Evolutionary conservation across 2,797 vertebrate genomes (phyloP).

Genomic region (Heliangelus exortis): DNA sequence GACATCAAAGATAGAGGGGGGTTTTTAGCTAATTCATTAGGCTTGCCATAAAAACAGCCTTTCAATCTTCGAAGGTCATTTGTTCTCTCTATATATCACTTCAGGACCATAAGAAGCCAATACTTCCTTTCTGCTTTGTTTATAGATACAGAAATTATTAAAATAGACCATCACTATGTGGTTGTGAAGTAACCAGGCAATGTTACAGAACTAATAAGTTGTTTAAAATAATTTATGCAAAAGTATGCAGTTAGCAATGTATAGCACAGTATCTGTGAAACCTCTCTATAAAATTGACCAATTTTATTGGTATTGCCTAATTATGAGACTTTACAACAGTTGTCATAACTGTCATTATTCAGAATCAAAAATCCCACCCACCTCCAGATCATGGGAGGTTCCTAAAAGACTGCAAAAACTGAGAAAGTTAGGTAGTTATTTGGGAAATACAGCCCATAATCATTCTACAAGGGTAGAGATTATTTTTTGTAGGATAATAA

Average conservation of each 20-base stretch:
- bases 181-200: background rate
- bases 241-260: background rate
- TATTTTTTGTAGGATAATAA: conserved; percentile 40
- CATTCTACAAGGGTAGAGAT: background rate
- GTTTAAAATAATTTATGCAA: background rate
- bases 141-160: background rate
- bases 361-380: background rate
- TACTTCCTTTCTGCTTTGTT: background rate
- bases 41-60: background rate
- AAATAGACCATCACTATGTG: background rate
- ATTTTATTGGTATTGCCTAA: background rate
- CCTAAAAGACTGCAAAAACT: background rate
- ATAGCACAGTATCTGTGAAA: background rate
- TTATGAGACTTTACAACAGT: background rate
- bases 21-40: background rate
- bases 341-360: background rate
- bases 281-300: background rate
- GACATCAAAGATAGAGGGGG: background rate
- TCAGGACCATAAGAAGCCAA: background rate
- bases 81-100: background rate
- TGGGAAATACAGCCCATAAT: background rate
- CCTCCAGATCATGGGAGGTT: background rate
- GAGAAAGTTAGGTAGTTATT: background rate
- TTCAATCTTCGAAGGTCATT: background rate
- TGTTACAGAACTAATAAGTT: background rate